Base-by-base conservation (phyloP, 1,140 invertebrate genomes). In the Chymomyza costata region DNA sequence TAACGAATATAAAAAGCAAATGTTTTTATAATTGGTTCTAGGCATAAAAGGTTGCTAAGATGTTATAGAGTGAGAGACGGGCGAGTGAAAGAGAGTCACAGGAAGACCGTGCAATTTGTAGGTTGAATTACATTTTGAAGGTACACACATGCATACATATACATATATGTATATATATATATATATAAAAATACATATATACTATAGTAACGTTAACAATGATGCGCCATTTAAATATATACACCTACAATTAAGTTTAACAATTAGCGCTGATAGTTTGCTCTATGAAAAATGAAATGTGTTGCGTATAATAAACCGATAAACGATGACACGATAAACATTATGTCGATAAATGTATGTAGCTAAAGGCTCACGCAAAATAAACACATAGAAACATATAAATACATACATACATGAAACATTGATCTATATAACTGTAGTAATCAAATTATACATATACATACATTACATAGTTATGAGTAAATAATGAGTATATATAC, bases 141-240 rank as follows among this genome's bases (percentile, higher is more conserved):
- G 14, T 44, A 35, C 31, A 47, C 58, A 60, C 49, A 61, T 54
- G 57, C 61, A 46, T 58, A 63, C 28, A 43, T 17, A 52, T 48
- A 61, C 25, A 57, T 41, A 35, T 35, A 35, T 5, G n/a, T 14
- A 35, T 14, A 35, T 19, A 21, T 18, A 48, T 37, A 40, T 41
- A 40, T 11, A 41, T 15, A 43, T 10, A 3, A 17, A 13, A 32
- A 38, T 31, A 39, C 15, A 52, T 46, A 37, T 28, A 21, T 48
- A 56, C 51, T 46, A 38, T 70, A 70, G 67, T 61, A 61, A 53
- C 31, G 40, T 64, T 66, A 78, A 78, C 48, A 67, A 73, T 71
- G 63, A 78, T 80, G 73, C 73, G 73, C 73, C 73, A 80, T 80
- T 73, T 66, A 80, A 71, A 78, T 78, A 80, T 62, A 62, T 59